A percentile compares a stretch with the other conserved stretches of the same genome.
These are phyloP conservation scores for Epinotia bilunana DNA, from an alignment of 2,888 invertebrate genomes.

Conservation along the genomic window DNA sequence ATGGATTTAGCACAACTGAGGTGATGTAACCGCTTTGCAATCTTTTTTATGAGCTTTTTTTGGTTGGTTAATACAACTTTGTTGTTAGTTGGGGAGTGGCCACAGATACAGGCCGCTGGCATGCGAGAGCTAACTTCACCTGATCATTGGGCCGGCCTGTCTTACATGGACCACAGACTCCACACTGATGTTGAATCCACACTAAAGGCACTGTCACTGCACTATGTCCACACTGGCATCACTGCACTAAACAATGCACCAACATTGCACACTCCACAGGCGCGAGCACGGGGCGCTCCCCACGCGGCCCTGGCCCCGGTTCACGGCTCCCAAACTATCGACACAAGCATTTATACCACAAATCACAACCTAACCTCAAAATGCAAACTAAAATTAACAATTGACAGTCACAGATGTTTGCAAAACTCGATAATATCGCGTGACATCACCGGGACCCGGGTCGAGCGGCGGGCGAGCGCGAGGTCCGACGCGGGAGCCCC, in stretches of 20 bases:
- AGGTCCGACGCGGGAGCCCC: conserved; percentile 64
- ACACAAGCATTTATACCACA: conserved; percentile 57
- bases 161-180: conserved; percentile 36
- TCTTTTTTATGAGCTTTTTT: conserved; percentile 7
- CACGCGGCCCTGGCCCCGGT: conserved; percentile 35
- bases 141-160: conserved; percentile 38
- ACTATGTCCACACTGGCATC: conserved; percentile 41
- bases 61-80: conserved; percentile 23
- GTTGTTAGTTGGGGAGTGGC: conserved; percentile 31
- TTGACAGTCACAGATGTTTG: conserved; percentile 77
- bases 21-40: conserved; percentile 24
- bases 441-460: conserved; percentile 68
- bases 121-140: conserved; percentile 33
- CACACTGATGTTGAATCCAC: conserved; percentile 29
- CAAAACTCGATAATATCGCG: conserved; percentile 62
- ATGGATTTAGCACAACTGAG: conserved; percentile 15
- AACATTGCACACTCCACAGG: conserved; percentile 30
- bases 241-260: conserved; percentile 41
- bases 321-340: conserved; percentile 40
- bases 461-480: conserved; percentile 58
- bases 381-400: conserved; percentile 70
- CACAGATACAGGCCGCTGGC: conserved; percentile 4
- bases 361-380: conserved; percentile 81
- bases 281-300: conserved; percentile 18
- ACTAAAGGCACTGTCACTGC: conserved; percentile 40